phyloP scores from a whole-genome alignment of 2,113 vertebrate species.

The Lophura nycthemera region DNA sequence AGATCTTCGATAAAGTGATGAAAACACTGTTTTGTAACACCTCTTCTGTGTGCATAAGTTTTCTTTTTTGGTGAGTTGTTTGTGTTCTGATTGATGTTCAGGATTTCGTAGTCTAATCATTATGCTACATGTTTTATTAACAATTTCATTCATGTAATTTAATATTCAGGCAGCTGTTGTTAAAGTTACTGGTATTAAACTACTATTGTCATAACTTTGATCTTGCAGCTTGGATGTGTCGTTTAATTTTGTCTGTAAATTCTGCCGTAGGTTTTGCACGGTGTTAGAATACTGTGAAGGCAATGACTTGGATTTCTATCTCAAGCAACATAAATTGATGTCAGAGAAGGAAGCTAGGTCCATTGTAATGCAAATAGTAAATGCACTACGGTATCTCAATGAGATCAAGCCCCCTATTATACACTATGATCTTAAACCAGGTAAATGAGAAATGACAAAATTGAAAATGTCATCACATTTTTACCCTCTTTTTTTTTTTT shows the following conservation, averaged over 20 bases:
- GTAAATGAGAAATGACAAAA: slow-evolving; percentile 72
- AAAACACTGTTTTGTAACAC: not conserved
- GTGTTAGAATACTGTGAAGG: slow-evolving; percentile 99
- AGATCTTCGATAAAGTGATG: not conserved
- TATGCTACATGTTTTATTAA: not conserved
- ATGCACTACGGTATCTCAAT: slow-evolving; percentile 98
- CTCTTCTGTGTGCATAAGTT: not conserved
- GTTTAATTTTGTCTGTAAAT: slow-evolving; percentile 42
- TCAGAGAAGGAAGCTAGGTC: slow-evolving; percentile 98
- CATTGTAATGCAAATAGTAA: slow-evolving; percentile 99
- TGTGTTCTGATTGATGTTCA: not conserved
- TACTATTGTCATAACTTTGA: not conserved
- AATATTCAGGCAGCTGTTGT: not conserved
- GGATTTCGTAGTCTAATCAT: not conserved
- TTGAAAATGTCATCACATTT: not conserved
- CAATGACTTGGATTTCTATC: slow-evolving; percentile 99
- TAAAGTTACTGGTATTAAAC: not conserved
- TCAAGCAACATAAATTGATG: slow-evolving; percentile 99
- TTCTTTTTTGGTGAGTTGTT: not conserved
- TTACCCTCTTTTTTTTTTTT: not conserved
- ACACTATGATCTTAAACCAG: slow-evolving; percentile 99
- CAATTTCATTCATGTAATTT: not conserved
- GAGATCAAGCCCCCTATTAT: slow-evolving; percentile 99
- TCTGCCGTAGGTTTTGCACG: slow-evolving; percentile 92
- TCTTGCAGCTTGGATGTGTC: not conserved